phyloP scores from a whole-genome alignment of 2,113 vertebrate species.

The Tricholaema leucomelas region DNA sequence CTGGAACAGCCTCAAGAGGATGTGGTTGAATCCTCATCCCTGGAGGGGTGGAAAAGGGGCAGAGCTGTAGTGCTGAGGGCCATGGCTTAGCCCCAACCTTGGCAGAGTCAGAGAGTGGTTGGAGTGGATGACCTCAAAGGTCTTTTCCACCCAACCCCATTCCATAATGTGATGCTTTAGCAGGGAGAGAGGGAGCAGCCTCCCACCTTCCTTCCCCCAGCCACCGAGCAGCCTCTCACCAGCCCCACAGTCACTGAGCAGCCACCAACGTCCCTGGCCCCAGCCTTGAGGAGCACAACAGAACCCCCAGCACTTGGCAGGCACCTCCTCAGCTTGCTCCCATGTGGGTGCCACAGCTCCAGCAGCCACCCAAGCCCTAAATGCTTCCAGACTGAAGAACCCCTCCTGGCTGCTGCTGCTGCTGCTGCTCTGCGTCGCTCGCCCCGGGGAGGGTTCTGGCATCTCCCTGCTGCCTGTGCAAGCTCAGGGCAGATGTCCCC shows the following conservation, averaged over 20 bases:
- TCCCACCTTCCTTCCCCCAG: background rate
- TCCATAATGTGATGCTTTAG: background rate
- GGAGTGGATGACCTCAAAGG: no score
- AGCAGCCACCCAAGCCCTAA: background rate
- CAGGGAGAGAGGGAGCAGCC: background rate
- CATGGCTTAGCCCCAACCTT: background rate
- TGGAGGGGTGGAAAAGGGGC: no score
- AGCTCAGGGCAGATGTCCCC: background rate
- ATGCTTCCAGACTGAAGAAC: constrained; percentile 6
- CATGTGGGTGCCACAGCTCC: background rate
- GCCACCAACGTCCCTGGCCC: background rate
- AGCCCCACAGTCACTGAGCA: background rate
- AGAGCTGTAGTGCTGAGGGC: no score
- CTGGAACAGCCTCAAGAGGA: no score
- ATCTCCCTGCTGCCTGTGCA: background rate
- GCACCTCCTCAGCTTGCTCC: background rate
- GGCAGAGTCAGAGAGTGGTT: no score
- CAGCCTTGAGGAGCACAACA: background rate
- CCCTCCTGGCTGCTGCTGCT: background rate
- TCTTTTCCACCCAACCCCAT: no score
- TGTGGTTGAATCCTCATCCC: no score
- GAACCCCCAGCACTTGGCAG: rapidly evolving
- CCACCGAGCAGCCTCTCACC: no score
- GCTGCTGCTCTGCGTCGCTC: background rate
- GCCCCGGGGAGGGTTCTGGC: background rate